Conservation (phyloP, 2,113 vertebrate genomes). For the Peromyscus polionotus region DNA sequence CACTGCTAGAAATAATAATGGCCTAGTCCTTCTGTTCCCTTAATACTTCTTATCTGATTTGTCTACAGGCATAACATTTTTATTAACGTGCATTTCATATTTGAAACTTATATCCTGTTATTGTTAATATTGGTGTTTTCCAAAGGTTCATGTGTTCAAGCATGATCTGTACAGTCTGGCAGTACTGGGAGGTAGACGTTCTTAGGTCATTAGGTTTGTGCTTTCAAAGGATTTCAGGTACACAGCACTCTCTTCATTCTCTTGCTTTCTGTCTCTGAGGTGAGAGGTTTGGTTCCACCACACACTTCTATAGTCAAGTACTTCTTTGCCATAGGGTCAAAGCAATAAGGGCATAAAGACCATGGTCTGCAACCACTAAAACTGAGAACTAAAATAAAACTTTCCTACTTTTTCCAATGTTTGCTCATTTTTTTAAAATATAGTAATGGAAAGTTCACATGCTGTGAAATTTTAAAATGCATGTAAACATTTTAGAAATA, state of each 20-base stretch:
- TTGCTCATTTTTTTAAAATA: background rate
- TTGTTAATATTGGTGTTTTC: background rate
- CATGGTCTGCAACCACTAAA: background rate
- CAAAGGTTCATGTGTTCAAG: background rate
- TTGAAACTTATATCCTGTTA: background rate
- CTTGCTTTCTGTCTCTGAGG: background rate
- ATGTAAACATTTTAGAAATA: background rate
- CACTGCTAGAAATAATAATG: background rate
- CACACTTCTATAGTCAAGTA: background rate
- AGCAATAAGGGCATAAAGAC: too few relatives aligned
- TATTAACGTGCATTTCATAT: background rate
- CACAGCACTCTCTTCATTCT: background rate
- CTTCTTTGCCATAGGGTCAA: background rate
- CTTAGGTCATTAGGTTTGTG: background rate
- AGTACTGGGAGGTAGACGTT: background rate
- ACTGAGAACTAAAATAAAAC: background rate
- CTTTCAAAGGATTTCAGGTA: background rate
- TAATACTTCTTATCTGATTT: background rate
- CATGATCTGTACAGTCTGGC: background rate
- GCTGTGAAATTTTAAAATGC: background rate
- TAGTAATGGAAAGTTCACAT: background rate
- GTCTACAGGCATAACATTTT: background rate
- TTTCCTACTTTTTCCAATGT: background rate
- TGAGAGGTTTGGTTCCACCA: background rate
- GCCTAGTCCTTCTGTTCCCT: background rate